These are phyloP conservation scores for Trichogramma pretiosum DNA, from an alignment of 1,140 invertebrate species.

Conservation along the genomic window DNA sequence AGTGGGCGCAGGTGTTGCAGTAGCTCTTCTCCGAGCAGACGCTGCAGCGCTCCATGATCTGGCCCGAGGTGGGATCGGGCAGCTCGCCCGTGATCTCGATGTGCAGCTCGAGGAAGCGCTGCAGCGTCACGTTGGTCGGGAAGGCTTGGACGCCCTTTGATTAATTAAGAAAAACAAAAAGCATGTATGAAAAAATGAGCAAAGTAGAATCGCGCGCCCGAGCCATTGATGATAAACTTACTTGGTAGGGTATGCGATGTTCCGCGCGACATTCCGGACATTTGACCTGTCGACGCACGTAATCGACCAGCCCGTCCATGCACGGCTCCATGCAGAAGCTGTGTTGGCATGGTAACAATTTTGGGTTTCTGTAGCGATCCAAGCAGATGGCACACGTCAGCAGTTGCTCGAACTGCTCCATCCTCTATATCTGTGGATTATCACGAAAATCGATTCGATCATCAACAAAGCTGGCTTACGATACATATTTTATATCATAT, in stretches of 20 bases:
- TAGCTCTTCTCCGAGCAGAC: constrained; percentile 94
- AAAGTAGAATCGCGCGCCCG: no score
- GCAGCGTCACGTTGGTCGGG: constrained; percentile 92
- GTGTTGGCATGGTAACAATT: constrained; percentile 97
- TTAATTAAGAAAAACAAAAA: not conserved
- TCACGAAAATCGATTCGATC: no score
- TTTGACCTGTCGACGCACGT: constrained; percentile 89
- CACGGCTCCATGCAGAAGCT: constrained; percentile 98
- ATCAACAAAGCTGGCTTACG: no score
- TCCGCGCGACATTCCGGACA: constrained; percentile 98
- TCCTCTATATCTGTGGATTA: no score
- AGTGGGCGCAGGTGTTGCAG: constrained; percentile 81
- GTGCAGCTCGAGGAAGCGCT: constrained; percentile 89
- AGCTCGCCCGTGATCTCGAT: constrained; percentile 87
- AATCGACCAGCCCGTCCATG: constrained; percentile 93
- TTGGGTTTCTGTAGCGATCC: constrained; percentile 93
- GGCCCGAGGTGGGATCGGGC: constrained; percentile 77
- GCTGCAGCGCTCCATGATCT: constrained; percentile 76
- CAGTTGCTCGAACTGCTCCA: constrained; percentile 96
- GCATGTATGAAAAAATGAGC: not conserved
- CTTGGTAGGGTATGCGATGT: constrained; percentile 90
- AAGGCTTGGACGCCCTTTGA: constrained; percentile 78
- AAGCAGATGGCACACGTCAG: constrained; percentile 96
- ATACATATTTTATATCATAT: no score
- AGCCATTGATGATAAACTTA: constrained; percentile 21